Evolutionary conservation across 1,140 invertebrate genomes (phyloP).

Genomic region (Nautilus pompilius): DNA sequence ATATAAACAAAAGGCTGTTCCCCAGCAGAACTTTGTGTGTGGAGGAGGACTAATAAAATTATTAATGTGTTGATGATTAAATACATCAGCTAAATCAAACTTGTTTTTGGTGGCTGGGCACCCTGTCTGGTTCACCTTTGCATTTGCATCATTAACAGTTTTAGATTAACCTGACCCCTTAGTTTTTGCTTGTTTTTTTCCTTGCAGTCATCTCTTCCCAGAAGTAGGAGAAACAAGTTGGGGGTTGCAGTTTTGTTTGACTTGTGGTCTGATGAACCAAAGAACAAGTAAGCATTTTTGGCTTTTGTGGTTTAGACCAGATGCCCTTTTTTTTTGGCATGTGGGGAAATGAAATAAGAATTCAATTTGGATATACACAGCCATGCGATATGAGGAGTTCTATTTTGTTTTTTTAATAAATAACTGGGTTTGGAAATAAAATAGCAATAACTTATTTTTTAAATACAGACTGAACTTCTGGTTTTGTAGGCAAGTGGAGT

Average conservation of each 20-base stretch:
- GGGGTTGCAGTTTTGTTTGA: conserved; percentile 61
- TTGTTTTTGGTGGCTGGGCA: too few relatives aligned
- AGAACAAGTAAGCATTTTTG: conserved; percentile 18
- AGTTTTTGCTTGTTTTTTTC: conserved; percentile 7
- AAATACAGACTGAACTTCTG: neutral
- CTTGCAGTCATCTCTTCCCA: conserved; percentile 6
- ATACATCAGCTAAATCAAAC: too few relatives aligned
- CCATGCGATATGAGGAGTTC: too few relatives aligned
- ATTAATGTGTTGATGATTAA: too few relatives aligned
- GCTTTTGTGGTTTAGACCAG: neutral
- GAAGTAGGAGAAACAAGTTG: conserved; percentile 52
- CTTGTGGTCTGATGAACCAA: conserved; percentile 23
- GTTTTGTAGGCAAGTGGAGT: neutral
- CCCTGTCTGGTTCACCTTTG: neutral
- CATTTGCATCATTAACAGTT: neutral
- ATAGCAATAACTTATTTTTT: neutral
- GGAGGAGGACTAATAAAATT: too few relatives aligned
- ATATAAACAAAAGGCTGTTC: too few relatives aligned
- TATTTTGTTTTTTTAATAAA: neutral
- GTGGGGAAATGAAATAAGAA: too few relatives aligned
- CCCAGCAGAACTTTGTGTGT: too few relatives aligned
- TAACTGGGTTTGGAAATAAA: neutral
- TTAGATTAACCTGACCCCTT: neutral
- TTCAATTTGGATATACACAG: too few relatives aligned
- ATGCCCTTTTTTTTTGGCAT: too few relatives aligned